Percentiles rank a stretch among this genome's conserved stretches.
Conservation (phyloP, 2,797 vertebrate genomes). For the Neosilurus mollespiculum region DNA sequence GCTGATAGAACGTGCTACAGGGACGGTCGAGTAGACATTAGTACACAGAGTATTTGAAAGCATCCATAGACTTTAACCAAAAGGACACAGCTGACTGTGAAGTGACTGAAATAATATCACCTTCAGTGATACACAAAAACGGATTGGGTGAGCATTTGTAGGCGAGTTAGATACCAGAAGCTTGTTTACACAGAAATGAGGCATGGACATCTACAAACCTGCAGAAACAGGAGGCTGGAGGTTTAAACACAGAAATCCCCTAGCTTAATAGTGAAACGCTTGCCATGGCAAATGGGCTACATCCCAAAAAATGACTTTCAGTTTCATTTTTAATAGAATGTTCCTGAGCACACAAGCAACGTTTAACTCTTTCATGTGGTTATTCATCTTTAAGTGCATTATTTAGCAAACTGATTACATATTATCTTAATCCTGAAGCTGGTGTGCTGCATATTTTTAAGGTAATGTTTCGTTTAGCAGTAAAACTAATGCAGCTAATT, state of each 20-base stretch:
- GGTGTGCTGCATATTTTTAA: neutral
- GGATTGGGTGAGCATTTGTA: neutral
- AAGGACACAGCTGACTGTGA: neutral
- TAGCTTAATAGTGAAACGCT: neutral
- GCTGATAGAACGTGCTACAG: too few species aligned
- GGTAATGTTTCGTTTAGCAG: neutral
- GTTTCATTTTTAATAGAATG: neutral
- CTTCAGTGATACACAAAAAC: neutral
- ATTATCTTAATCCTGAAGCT: neutral
- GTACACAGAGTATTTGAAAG: too few species aligned
- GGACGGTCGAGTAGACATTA: too few species aligned
- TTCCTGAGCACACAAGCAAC: neutral
- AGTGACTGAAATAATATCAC: neutral
- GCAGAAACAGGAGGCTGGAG: neutral
- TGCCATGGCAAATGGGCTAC: neutral
- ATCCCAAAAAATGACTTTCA: neutral
- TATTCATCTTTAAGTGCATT: too few species aligned
- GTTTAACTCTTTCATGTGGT: neutral
- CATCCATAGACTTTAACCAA: neutral
- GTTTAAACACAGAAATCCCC: neutral
- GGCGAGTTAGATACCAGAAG: neutral
- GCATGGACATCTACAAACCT: neutral
- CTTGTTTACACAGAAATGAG: neutral
- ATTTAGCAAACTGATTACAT: neutral
- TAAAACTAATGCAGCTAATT: neutral